Conservation (phyloP, 2,888 invertebrate genomes). For the Girardia tigrina region DNA sequence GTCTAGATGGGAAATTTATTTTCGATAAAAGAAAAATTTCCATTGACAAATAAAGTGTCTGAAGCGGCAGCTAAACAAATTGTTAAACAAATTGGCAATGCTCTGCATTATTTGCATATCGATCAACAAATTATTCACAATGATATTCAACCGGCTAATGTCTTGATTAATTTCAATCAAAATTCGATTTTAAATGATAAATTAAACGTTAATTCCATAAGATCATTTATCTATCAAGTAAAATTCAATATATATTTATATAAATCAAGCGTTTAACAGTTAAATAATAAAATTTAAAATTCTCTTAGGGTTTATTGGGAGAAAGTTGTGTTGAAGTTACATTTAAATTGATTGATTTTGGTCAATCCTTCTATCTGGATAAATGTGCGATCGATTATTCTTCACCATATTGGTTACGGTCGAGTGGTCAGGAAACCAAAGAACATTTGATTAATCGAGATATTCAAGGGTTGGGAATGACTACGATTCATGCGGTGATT, state of each 20-base stretch:
- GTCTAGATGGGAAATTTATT: neutral
- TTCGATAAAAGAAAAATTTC: neutral
- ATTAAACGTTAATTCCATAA: neutral
- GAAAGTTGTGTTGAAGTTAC: neutral
- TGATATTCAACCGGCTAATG: neutral
- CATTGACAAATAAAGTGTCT: slow-evolving; percentile 12
- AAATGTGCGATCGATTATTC: neutral
- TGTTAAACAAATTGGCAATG: neutral
- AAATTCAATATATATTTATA: no score
- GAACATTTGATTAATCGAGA: neutral
- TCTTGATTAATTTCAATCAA: neutral
- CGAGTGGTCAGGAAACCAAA: neutral
- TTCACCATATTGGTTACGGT: neutral
- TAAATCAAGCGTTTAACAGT: no score
- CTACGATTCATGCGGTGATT: neutral
- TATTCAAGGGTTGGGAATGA: neutral
- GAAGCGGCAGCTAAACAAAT: neutral
- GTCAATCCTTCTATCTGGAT: neutral
- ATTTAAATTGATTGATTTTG: neutral
- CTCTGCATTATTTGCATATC: neutral
- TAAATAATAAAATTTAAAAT: no score
- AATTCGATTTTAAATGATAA: neutral
- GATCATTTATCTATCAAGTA: neutral
- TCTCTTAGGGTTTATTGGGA: neutral
- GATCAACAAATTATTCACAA: neutral